Percentiles rank a stretch among this genome's conserved stretches.
These are phyloP conservation scores for Eretmochelys imbricata DNA, from an alignment of 2,113 vertebrate genomes.

Conservation along the genomic window DNA sequence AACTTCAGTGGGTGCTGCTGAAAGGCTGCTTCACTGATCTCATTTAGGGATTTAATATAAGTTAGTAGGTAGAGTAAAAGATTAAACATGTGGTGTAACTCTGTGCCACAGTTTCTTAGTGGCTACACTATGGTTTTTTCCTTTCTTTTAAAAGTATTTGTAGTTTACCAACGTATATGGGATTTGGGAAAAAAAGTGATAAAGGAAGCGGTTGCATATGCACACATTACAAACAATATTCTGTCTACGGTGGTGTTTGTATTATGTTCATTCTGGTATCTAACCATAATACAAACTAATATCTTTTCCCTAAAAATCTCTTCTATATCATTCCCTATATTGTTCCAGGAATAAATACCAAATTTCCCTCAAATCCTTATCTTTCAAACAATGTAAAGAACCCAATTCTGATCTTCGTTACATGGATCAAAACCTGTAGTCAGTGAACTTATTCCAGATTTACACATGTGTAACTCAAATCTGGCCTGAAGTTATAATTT, in stretches of 20 bases:
- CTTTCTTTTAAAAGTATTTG: background rate
- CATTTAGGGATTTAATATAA: background rate
- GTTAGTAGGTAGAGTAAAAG: background rate
- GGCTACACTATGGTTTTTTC: background rate
- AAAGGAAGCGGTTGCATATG: background rate
- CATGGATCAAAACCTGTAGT: background rate
- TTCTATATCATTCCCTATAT: background rate
- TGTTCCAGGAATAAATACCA: background rate
- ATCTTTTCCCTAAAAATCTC: background rate
- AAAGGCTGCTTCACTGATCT: background rate
- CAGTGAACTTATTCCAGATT: background rate
- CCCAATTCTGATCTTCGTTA: background rate
- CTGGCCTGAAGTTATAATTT: slow-evolving; percentile 21
- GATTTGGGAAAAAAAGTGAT: background rate
- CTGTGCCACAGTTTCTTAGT: background rate
- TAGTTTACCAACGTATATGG: background rate
- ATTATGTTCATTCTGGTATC: background rate
- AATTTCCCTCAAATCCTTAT: background rate
- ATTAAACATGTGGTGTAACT: background rate
- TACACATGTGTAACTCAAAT: background rate
- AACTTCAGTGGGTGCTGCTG: background rate
- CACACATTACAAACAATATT: background rate
- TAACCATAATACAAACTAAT: background rate
- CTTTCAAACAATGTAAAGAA: background rate
- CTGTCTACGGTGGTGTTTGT: background rate